Conservation (phyloP, 2,797 vertebrate genomes). For the Acipenser oxyrinchus region DNA sequence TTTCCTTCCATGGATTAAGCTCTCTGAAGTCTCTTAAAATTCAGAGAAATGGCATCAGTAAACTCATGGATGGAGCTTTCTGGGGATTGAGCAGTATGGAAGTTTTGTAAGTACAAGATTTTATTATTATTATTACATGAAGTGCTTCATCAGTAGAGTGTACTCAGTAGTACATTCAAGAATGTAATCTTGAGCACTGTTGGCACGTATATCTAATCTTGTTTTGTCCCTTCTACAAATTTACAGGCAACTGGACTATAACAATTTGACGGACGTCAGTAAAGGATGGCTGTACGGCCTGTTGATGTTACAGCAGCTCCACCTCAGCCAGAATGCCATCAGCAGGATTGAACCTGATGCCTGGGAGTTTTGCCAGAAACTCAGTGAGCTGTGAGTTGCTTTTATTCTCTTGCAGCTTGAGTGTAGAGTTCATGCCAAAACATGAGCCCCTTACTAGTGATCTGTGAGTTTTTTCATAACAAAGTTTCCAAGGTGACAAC, state of each 20-base stretch:
- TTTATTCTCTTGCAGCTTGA: constrained; percentile 48
- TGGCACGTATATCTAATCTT: neutral
- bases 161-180: no score
- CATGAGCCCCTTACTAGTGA: constrained; percentile 47
- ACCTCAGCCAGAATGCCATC: constrained; percentile 89
- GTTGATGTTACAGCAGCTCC: constrained; percentile 83
- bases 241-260: constrained; percentile 86
- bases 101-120: constrained; percentile 69
- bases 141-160: no score
- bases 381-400: constrained; percentile 85
- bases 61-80: constrained; percentile 92
- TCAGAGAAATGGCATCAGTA: constrained; percentile 78
- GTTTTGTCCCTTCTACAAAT: neutral
- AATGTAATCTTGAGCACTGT: no score
- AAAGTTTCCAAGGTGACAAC: constrained; percentile 45
- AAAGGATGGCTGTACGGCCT: constrained; percentile 97
- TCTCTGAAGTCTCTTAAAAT: constrained; percentile 79
- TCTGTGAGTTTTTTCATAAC: constrained; percentile 50
- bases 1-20: constrained; percentile 85
- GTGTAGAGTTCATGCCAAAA: constrained; percentile 50
- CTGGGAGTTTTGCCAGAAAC: constrained; percentile 97
- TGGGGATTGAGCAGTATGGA: constrained; percentile 93
- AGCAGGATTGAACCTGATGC: constrained; percentile 82
- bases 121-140: no score
- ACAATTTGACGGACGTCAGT: constrained; percentile 91